Percentiles rank a stretch among this genome's conserved stretches.
phyloP scores from a whole-genome alignment of 2,888 invertebrate genomes.

The Limenitis camilla region DNA sequence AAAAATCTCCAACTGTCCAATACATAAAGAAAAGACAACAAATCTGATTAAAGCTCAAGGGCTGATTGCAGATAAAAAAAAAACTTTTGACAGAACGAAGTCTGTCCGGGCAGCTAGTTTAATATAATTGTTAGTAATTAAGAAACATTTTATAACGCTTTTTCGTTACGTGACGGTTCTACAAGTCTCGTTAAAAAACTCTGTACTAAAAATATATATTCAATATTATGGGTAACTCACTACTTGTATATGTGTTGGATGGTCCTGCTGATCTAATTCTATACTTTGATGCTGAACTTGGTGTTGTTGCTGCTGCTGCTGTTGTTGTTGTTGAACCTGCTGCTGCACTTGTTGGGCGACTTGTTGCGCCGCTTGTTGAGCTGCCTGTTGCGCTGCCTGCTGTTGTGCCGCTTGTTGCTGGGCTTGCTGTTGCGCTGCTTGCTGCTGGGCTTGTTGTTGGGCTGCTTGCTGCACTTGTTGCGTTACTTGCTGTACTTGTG shows the following conservation, averaged over 20 bases:
- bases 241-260: slow-evolving; percentile 69
- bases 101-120: too few species aligned
- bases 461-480: slow-evolving; percentile 41
- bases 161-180: too few species aligned
- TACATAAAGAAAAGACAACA: too few species aligned
- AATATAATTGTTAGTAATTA: too few species aligned
- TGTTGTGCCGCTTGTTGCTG: slow-evolving; percentile 51
- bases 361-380: slow-evolving; percentile 46
- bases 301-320: slow-evolving; percentile 39
- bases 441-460: slow-evolving; percentile 30
- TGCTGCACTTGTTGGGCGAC: slow-evolving; percentile 42
- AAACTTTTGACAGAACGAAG: too few species aligned
- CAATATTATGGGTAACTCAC: slow-evolving; percentile 45
- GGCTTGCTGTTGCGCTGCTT: slow-evolving; percentile 48
- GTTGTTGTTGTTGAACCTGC: slow-evolving; percentile 42
- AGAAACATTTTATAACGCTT: too few species aligned
- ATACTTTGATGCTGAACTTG: slow-evolving; percentile 62
- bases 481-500: slow-evolving; percentile 44
- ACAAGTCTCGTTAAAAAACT: too few species aligned
- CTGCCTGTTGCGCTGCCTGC: slow-evolving; percentile 42
- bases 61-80: too few species aligned
- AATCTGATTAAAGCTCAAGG: too few species aligned
- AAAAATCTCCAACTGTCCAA: too few species aligned
- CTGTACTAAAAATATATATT: too few species aligned
- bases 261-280: slow-evolving; percentile 59